phyloP scores from a whole-genome alignment of 1,140 invertebrate species.

The Drosophila novamexicana region DNA sequence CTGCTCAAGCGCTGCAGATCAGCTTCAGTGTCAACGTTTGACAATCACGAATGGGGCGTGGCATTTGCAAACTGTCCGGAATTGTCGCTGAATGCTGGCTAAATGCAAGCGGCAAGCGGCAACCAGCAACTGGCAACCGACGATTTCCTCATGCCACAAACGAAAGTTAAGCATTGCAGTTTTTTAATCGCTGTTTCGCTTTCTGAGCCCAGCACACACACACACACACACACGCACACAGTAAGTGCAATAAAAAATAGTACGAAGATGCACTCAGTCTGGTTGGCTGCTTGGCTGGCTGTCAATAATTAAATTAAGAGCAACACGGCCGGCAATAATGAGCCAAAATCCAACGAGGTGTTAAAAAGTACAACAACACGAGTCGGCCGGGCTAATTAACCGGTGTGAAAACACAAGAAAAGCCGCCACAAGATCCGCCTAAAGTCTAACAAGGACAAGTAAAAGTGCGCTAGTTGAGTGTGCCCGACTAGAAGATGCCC shows the following conservation, averaged over 20 bases:
- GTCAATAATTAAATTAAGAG: constrained; percentile 70
- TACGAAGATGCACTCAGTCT: constrained; percentile 35
- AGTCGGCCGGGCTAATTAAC: constrained; percentile 31
- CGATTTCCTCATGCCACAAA: constrained; percentile 68
- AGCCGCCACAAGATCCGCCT: background rate
- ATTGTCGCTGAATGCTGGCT: constrained; percentile 2
- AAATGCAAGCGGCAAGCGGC: constrained; percentile 9
- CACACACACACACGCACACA: constrained; percentile 23
- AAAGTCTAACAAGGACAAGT: background rate
- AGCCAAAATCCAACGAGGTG: constrained; percentile 46
- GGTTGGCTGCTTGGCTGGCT: constrained; percentile 41
- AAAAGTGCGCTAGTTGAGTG: too few species aligned
- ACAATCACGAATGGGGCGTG: constrained; percentile 6
- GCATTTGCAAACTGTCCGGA: constrained; percentile 12
- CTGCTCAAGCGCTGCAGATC: constrained; percentile 6
- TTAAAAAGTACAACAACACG: constrained; percentile 34
- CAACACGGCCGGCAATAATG: constrained; percentile 26
- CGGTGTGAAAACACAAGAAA: constrained; percentile 30
- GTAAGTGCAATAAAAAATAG: constrained; percentile 50
- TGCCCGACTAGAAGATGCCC: too few species aligned
- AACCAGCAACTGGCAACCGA: constrained; percentile 19
- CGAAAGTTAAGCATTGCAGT: constrained; percentile 62
- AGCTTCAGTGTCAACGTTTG: constrained; percentile 11
- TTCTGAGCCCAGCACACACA: constrained; percentile 67
- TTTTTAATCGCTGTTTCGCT: constrained; percentile 74